Conservation (phyloP, 2,113 vertebrate genomes). For the Verasper variegatus region DNA sequence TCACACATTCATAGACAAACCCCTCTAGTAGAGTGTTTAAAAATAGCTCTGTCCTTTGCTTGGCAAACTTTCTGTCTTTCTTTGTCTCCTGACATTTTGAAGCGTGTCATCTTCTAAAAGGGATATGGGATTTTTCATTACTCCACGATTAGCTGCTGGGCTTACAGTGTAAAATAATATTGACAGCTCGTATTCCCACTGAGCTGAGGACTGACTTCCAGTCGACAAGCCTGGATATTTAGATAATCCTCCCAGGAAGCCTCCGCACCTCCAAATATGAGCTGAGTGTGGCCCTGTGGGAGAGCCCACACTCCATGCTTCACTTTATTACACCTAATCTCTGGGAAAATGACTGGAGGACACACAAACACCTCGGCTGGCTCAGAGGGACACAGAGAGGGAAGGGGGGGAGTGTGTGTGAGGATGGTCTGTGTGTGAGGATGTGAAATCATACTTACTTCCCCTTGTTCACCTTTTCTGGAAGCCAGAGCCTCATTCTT, state of each 20-base stretch:
- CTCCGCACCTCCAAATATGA: constrained; percentile 37
- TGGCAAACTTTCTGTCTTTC: constrained; percentile 14
- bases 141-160: constrained; percentile 62
- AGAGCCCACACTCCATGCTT: constrained; percentile 17
- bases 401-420: background rate
- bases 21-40: constrained; percentile 1
- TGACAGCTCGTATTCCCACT: constrained; percentile 57
- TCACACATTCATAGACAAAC: background rate
- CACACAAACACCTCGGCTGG: constrained; percentile 29
- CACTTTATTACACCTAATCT: constrained; percentile 77
- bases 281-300: constrained; percentile 44
- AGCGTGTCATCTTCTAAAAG: constrained; percentile 23
- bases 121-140: constrained; percentile 65
- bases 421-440: background rate
- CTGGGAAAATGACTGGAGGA: constrained; percentile 38
- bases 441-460: constrained; percentile 81
- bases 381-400: background rate
- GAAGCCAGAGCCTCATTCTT: constrained; percentile 86
- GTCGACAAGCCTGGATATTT: constrained; percentile 58
- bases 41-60: constrained; percentile 53
- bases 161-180: constrained; percentile 69
- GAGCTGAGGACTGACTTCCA: constrained; percentile 41
- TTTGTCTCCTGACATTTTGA: constrained; percentile 64
- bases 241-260: constrained; percentile 70
- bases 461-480: constrained; percentile 85